Base-by-base conservation (phyloP, 2,113 vertebrate species). In the Mobula hypostoma region DNA sequence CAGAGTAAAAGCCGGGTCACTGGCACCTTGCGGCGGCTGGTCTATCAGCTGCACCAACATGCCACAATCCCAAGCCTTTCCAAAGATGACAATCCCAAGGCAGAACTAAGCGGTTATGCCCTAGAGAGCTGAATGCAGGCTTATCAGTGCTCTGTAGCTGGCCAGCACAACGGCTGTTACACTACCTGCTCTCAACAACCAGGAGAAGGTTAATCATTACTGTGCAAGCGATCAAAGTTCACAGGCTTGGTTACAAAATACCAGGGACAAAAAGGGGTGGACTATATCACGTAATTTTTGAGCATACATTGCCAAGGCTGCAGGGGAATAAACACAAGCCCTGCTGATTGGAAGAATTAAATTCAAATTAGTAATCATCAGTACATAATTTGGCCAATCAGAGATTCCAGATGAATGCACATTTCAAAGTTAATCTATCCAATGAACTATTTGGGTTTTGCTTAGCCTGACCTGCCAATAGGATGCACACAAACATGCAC, bases 161-260 rank as follows among this genome's bases (percentile, higher is more conserved):
- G 48, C 58, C 83, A 29, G 24, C 58, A 48, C 58, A 27, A 9
- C 5, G 11, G 58, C 58, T 29, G 17, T 61, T 29, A 8, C 24
- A 87, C 29, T 6, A 15, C n/a, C 58, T 21, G 14, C n/a, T 63
- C 29, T 29, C 5, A 66, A 15, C 24, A 61, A 87, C 8, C 32
- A n/a, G 85, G 17, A 24, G 36, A 68, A 91, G 17, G 88, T 91
- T 91, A 91, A 91, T 91, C 11, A 91, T 91, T 91, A 19, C 15
- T 11, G 63, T 7, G 15, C 17, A 15, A 70, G 17, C 2, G 63
- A 68, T n/a, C 88, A 91, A 91, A 91, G 88, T 91, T 70, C 68
- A 8, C 6, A 17, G 29, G 7, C 1, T 36, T 68, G n/a, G 61
- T 70, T 91, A 91, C n/a, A 63, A 70, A 70, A 91, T 70, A 91